Evolutionary conservation across 2,797 vertebrate genomes (phyloP).

Genomic region (Melanotaenia pygmaea): DNA sequence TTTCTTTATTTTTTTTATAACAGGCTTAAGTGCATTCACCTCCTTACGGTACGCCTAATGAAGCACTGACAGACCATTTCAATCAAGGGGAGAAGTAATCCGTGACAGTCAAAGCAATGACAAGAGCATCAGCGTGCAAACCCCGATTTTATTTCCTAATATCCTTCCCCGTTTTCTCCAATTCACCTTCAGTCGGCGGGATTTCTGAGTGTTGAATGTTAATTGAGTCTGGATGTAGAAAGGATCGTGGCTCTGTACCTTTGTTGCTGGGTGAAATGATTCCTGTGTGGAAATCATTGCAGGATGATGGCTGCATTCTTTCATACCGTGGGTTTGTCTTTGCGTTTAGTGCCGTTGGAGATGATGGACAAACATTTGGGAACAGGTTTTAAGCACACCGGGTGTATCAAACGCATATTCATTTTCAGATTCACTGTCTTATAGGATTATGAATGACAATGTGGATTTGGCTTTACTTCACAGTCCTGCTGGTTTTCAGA

Average conservation of each 20-base stretch:
- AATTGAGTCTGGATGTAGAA: conserved; percentile 32
- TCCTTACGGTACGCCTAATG: background rate
- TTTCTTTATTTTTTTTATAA: background rate
- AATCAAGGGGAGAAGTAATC: conserved; percentile 41
- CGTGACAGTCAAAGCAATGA: conserved; percentile 49
- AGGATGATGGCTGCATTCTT: conserved; percentile 55
- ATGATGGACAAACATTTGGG: background rate
- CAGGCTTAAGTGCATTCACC: background rate
- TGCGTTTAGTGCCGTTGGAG: conserved; percentile 6
- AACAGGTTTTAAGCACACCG: background rate
- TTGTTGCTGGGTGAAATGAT: conserved; percentile 77
- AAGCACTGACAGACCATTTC: conserved; percentile 7
- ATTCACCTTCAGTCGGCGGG: conserved; percentile 3
- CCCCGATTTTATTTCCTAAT: background rate
- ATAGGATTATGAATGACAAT: background rate
- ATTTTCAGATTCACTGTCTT: background rate
- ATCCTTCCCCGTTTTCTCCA: background rate
- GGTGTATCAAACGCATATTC: background rate
- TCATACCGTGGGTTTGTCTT: conserved; percentile 3
- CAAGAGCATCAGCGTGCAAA: conserved; percentile 15
- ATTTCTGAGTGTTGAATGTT: conserved; percentile 27
- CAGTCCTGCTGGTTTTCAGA: background rate
- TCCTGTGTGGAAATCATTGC: conserved; percentile 52
- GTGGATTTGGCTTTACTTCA: background rate
- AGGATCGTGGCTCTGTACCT: conserved; percentile 44